Base-by-base conservation (phyloP, 1,140 invertebrate genomes). In the Glossosoma conforme region DNA sequence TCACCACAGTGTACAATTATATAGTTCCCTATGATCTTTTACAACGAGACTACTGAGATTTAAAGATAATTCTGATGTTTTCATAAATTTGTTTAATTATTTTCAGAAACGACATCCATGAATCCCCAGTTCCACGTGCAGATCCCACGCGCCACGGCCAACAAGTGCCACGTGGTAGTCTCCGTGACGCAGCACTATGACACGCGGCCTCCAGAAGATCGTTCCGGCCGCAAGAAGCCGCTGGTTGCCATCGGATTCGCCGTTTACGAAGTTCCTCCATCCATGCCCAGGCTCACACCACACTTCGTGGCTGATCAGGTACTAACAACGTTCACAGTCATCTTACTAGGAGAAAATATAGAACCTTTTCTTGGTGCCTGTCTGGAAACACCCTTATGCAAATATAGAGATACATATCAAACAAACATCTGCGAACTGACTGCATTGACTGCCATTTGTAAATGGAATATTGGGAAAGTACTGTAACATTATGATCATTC, bases 81-180 rank as follows among this genome's bases (percentile, higher is more conserved):
- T 8, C 6, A 28, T 28, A n/a, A n/a, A 3, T 36, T 17, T 46
- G 30, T 42, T 42, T 50, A 30, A 32, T 42, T 3, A 32, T 41
- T 66, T 67, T 14, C 67, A 82, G 81, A 83, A 43, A 84, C 82
- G 3, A 82, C 81, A 2, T 70, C 79, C 5, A 79, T 80, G 76
- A 86, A 86, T 70, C 84, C 84, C 3, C 84, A 85, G 65, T 86
- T 86, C 64, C 81, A 81, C 58, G 76, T 86, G 19, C 79, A 82
- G 62, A 84, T 86, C 44, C 81, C 82, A 4, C 67, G 79, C 40
- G 75, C 74, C 11, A 75, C 76, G 13, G 68, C 65, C 33, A 74
- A 74, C 56, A 85, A 84, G 69, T 84, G 83, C 61, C 84, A 86
- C 68, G 82, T 85, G 14, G 84, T 87, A 21, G 80, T 86, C 13